These are phyloP conservation scores for Limnodromus scolopaceus DNA, from an alignment of 2,797 vertebrate genomes.

Conservation along the genomic window DNA sequence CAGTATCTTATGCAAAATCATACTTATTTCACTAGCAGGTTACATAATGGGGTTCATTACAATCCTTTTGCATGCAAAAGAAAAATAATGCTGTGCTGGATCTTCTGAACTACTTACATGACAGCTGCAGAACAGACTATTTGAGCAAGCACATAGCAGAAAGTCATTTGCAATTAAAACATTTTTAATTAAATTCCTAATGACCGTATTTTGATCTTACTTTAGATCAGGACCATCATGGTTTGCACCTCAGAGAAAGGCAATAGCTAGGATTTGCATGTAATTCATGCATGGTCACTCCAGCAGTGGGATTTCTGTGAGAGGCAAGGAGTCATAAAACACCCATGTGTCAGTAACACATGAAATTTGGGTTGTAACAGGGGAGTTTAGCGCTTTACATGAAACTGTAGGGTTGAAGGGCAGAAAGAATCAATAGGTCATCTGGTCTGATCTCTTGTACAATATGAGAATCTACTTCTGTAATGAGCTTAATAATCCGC, in stretches of 20 bases:
- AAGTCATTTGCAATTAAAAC: neutral
- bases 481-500: neutral
- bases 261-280: neutral
- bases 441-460: neutral
- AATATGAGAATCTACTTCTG: neutral
- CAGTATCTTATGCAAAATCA: neutral
- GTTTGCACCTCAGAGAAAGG: neutral
- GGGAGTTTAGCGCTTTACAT: neutral
- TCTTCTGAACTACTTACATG: neutral
- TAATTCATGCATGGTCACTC: neutral
- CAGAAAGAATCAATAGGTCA: neutral
- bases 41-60: neutral
- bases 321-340: neutral
- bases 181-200: neutral
- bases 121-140: neutral
- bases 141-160: neutral
- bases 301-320: neutral
- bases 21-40: neutral
- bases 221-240: neutral
- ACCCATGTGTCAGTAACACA: rapidly evolving
- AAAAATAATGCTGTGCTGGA: neutral
- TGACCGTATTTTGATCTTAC: neutral
- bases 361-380: neutral
- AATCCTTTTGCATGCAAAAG: neutral
- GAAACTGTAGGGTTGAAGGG: neutral